Conservation (phyloP, 2,888 invertebrate genomes). For the Scaptomyza parva region DNA sequence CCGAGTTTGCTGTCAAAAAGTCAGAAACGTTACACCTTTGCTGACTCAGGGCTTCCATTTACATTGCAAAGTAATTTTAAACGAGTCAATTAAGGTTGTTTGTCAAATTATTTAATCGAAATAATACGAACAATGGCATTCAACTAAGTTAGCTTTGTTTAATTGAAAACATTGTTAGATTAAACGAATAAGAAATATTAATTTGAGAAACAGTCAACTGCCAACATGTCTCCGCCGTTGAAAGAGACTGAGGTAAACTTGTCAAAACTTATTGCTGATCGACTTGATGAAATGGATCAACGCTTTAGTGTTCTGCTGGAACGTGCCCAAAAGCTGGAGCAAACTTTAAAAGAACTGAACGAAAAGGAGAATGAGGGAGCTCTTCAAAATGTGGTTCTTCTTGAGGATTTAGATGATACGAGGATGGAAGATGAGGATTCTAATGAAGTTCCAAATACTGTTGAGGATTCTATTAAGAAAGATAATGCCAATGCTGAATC, state of each 20-base stretch:
- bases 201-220: too few relatives aligned
- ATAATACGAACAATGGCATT: not conserved
- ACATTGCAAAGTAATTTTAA: not conserved
- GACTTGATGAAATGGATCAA: not conserved
- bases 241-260: not conserved
- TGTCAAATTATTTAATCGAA: not conserved
- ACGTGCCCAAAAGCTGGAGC: not conserved
- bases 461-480: too few relatives aligned
- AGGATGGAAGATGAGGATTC: too few relatives aligned
- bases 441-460: too few relatives aligned
- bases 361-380: too few relatives aligned
- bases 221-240: not conserved
- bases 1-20: slow-evolving; percentile 26
- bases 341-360: not conserved
- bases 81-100: not conserved
- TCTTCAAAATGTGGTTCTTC: too few relatives aligned
- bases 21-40: slow-evolving; percentile 26
- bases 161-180: too few relatives aligned
- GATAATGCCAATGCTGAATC: too few relatives aligned
- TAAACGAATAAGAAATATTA: too few relatives aligned
- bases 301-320: not conserved
- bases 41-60: not conserved
- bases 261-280: too few relatives aligned
- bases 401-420: too few relatives aligned
- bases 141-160: too few relatives aligned